Percentiles rank a stretch among this genome's conserved stretches.
Evolutionary conservation across 2,888 invertebrate genomes (phyloP).

Genomic region (Macaria notata): DNA sequence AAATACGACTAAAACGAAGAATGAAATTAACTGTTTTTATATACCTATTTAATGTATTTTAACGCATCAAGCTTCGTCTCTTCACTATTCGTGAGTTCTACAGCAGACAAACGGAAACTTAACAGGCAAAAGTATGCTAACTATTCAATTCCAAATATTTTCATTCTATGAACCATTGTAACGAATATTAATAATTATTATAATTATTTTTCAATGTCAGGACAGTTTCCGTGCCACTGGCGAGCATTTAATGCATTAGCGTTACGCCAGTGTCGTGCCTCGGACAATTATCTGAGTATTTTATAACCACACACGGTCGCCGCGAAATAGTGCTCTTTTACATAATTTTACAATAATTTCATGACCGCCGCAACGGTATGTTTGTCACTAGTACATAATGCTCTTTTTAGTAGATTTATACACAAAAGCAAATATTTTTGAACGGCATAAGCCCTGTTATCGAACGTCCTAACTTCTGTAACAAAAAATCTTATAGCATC

Average conservation of each 20-base stretch:
- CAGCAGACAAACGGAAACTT: too few species aligned
- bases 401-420: too few species aligned
- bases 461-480: too few species aligned
- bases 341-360: constrained; percentile 17
- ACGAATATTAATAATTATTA: background rate
- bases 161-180: background rate
- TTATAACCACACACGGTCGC: constrained; percentile 16
- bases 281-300: constrained; percentile 19
- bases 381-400: background rate
- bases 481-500: too few species aligned
- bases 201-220: constrained; percentile 8
- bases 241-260: constrained; percentile 21
- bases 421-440: too few species aligned
- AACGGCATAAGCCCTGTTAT: too few species aligned
- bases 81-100: too few species aligned
- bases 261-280: constrained; percentile 16
- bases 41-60: too few species aligned
- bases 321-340: constrained; percentile 9
- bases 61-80: too few species aligned
- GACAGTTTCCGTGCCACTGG: constrained; percentile 4
- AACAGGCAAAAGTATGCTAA: too few species aligned
- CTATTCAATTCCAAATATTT: background rate
- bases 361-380: constrained; percentile 7
- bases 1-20: too few species aligned
- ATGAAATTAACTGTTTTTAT: too few species aligned